phyloP scores from a whole-genome alignment of 2,888 invertebrate genomes.

The Leptura quadrifasciata region DNA sequence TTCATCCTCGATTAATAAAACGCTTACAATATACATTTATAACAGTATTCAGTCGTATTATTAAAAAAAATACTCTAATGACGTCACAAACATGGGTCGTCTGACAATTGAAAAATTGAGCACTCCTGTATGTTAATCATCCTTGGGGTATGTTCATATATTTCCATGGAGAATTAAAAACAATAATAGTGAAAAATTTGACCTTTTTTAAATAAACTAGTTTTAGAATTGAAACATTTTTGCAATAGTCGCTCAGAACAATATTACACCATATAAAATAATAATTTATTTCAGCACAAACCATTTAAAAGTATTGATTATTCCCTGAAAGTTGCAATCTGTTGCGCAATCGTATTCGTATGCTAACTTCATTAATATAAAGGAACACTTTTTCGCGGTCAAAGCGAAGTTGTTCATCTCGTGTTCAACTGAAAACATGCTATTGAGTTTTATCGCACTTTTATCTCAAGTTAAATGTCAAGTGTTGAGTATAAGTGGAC shows the following conservation, averaged over 20 bases:
- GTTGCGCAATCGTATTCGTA: conserved; percentile 42
- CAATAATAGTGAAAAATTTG: too few relatives aligned
- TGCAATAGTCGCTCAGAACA: background rate
- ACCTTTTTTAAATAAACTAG: background rate
- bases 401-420: conserved; percentile 65
- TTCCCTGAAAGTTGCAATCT: conserved; percentile 33
- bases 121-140: too few relatives aligned
- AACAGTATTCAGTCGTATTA: too few relatives aligned
- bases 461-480: conserved; percentile 83
- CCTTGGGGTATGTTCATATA: too few relatives aligned
- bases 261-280: background rate
- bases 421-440: conserved; percentile 78
- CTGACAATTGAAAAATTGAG: too few relatives aligned
- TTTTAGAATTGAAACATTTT: background rate
- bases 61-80: too few relatives aligned
- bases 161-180: too few relatives aligned
- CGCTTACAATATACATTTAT: too few relatives aligned
- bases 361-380: conserved; percentile 22
- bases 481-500: conserved; percentile 82
- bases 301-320: conserved; percentile 32
- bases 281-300: background rate
- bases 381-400: conserved; percentile 39
- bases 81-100: too few relatives aligned
- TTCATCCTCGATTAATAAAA: too few relatives aligned
- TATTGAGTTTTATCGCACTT: conserved; percentile 84